phyloP scores from a whole-genome alignment of 2,888 invertebrate species.

The Nineta flava region DNA sequence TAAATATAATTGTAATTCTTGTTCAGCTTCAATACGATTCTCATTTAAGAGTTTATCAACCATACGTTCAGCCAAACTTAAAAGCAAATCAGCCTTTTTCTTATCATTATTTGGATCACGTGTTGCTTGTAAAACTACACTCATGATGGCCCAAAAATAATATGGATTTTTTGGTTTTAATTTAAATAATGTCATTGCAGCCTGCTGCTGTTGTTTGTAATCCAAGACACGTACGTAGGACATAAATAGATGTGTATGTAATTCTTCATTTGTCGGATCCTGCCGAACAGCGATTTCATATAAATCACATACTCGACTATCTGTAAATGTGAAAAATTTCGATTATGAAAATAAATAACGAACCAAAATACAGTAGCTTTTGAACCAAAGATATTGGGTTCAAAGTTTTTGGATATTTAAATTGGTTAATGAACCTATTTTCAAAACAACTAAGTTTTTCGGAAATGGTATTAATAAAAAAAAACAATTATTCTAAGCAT shows the following conservation, averaged over 20 bases:
- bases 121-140: conserved; percentile 79
- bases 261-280: conserved; percentile 79
- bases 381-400: too few species aligned
- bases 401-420: too few species aligned
- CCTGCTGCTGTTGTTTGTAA: conserved; percentile 77
- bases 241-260: conserved; percentile 89
- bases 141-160: conserved; percentile 97
- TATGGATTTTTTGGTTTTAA: conserved; percentile 87
- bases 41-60: conserved; percentile 76
- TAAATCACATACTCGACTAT: conserved; percentile 72
- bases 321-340: conserved; percentile 30
- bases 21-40: conserved; percentile 81
- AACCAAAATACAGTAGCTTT: too few species aligned
- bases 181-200: conserved; percentile 82
- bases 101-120: conserved; percentile 32
- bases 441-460: too few species aligned
- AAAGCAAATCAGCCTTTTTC: conserved; percentile 49
- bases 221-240: conserved; percentile 83
- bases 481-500: too few species aligned
- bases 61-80: conserved; percentile 88
- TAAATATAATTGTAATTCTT: conserved; percentile 81
- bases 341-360: too few species aligned
- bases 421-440: too few species aligned
- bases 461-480: too few species aligned
- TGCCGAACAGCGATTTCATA: conserved; percentile 80